Evolutionary conservation across 2,888 invertebrate species (phyloP), one percentile per base, ranked within the genome.

Genomic region (Odontothrips loti): DNA sequence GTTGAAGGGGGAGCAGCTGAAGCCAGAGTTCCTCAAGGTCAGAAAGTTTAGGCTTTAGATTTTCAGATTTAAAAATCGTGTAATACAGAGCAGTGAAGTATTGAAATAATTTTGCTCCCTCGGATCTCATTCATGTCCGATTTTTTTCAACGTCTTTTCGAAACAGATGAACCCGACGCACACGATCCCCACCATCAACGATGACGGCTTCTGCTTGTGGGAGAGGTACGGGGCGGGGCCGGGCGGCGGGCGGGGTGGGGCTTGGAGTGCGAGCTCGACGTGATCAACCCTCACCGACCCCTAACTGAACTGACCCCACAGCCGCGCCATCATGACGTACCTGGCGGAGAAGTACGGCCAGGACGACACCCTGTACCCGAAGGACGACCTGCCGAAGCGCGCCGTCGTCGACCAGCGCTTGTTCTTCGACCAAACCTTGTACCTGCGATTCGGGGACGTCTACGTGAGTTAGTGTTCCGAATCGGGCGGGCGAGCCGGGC

Each of bases 301-400:
- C 3, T 43, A 2, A 43, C 34, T 6, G 34, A 43, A 6, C 34
- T 43, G 34, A 43, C 34, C 34, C 85, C 85, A 10, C 84, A 89
- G 96, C 80, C 93, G 95, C 79, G 93, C 95, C 83, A 96, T 96
- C 86, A 90, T 93, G 87, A 89, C 91, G 0, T 96, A 96, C 87
- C 89, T 96, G 86, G 93, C 90, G 51, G 93, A 92, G 87, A 93
- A 94, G 85, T 96, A 96, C 86, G 94, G 92, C 81, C 94, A 94
- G 87, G 91, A 93, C 85, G 93, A 93, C 85, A 88, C 90, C 0
- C 88, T 96, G 75, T 93, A 93, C 87, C 96, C 96, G 3, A 94
- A 92, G 85, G 94, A 95, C 84, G 34, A 43, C 91, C 94, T 10
- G 91, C 93, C 85, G 34, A 91, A 92, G 84, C 90, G 95, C 75